These are phyloP conservation scores for Spinibarbus caldwelli DNA, from an alignment of 2,797 vertebrate genomes.

Conservation along the genomic window DNA sequence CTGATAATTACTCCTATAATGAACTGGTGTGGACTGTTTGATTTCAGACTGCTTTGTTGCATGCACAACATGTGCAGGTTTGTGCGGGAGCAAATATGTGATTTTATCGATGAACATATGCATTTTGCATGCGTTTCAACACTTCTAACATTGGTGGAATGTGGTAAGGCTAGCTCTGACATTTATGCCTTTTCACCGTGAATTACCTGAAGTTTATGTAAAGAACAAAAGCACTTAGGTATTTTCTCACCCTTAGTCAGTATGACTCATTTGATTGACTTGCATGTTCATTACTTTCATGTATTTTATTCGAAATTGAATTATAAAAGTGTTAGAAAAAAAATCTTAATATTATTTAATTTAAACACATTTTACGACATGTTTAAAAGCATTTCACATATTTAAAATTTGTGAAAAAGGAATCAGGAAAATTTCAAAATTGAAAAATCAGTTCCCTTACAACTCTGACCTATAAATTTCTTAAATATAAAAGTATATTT, in stretches of 20 bases:
- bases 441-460: neutral
- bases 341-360: neutral
- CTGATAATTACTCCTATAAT: slow-evolving; percentile 78
- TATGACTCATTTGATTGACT: neutral
- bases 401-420: neutral
- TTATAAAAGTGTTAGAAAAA: neutral
- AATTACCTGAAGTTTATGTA: slow-evolving; percentile 9
- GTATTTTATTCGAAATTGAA: neutral
- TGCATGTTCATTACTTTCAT: neutral
- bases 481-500: neutral
- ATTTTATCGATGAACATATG: slow-evolving; percentile 3
- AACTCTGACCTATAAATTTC: neutral
- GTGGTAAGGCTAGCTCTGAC: slow-evolving; percentile 12
- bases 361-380: neutral
- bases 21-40: slow-evolving; percentile 68
- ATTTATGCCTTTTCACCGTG: neutral
- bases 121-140: slow-evolving; percentile 23
- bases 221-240: neutral
- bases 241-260: neutral
- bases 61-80: neutral
- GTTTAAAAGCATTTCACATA: neutral
- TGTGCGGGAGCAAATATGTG: neutral
- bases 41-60: slow-evolving; percentile 53
- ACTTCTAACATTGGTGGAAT: slow-evolving; percentile 34
- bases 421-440: neutral